Evolutionary conservation across 2,797 vertebrate species (phyloP), one percentile per base, ranked within the genome.

Genomic region (Allobates femoralis): DNA sequence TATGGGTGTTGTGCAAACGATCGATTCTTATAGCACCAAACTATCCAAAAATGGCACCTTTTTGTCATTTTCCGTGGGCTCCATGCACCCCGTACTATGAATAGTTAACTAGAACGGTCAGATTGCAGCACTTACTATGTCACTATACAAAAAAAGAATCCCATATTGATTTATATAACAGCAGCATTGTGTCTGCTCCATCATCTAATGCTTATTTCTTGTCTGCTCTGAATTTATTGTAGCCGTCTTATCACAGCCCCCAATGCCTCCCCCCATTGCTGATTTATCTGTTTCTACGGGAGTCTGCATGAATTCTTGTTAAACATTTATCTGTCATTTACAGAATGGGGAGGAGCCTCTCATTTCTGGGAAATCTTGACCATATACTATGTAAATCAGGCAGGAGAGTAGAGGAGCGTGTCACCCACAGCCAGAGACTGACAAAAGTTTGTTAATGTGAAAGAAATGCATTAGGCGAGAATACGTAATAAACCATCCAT

Each of bases 281-380:
- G 86, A 88, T 85, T 88, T 76, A 88, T 88, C 77, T 81, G 67
- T 79, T 88, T 80, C 86, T 76, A 88, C 82, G 69, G 77, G 83
- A 88, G 82, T 81, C 86, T 81, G 86, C 86, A 88, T 88, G 86
- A 81, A 88, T 84, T 87, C 86, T 87, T 87, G 86, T 88, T 88
- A 88, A 88, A 88, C 86, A 88, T 88, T 87, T 88, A 88, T 88
- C 86, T 87, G 86, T 81, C 86, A 88, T 88, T 88, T 88, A 88
- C 86, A 88, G 86, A 88, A 88, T 85, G n/a, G 82, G 86, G 86
- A 81, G 86, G 86, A 81, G 83, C 86, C 32, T 84, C 21, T 75
- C 56, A 88, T 85, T 88, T 88, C 86, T 88, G 86, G 86, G 86
- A 88, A 88, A 88, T 85, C 67, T 76, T 55, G 77, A 85, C 77